A percentile compares a stretch with the other conserved stretches of the same genome.
Evolutionary conservation across 2,113 vertebrate genomes (phyloP).

Genomic region (Calidris pygmaea): DNA sequence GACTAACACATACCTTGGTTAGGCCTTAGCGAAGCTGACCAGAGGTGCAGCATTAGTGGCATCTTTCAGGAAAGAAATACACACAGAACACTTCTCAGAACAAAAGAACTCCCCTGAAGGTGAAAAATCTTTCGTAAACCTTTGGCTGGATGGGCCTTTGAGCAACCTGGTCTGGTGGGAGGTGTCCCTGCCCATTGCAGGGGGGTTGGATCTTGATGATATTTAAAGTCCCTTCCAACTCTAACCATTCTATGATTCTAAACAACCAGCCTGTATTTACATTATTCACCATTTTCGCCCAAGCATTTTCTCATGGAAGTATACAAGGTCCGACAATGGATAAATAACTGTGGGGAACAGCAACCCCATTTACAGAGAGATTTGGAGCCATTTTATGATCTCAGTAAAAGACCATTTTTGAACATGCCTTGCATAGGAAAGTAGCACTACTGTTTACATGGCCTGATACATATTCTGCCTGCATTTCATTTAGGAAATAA

Average conservation of each 20-base stretch:
- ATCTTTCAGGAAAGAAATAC: background rate
- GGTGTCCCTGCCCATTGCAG: too few relatives aligned
- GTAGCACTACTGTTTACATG: background rate
- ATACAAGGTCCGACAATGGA: constrained; percentile 16
- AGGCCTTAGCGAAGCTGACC: background rate
- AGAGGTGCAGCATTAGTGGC: background rate
- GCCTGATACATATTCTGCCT: constrained; percentile 6
- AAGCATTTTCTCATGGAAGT: constrained; percentile 33
- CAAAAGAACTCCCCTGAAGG: background rate
- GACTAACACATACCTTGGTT: background rate
- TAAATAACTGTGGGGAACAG: constrained; percentile 34
- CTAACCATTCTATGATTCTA: too few relatives aligned
- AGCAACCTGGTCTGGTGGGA: too few relatives aligned
- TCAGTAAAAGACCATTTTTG: constrained; percentile 27
- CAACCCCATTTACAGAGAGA: constrained; percentile 5
- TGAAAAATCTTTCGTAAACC: background rate
- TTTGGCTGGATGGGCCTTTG: too few relatives aligned
- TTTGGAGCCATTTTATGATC: constrained; percentile 15
- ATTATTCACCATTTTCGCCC: constrained; percentile 25
- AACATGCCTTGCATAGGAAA: constrained; percentile 13
- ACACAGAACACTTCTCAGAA: background rate
- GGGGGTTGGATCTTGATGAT: too few relatives aligned
- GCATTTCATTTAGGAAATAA: constrained; percentile 48
- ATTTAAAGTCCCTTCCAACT: too few relatives aligned
- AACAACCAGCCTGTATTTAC: constrained; percentile 11